phyloP scores from a whole-genome alignment of 2,888 invertebrate species.

The Apomyelois bistriatella region DNA sequence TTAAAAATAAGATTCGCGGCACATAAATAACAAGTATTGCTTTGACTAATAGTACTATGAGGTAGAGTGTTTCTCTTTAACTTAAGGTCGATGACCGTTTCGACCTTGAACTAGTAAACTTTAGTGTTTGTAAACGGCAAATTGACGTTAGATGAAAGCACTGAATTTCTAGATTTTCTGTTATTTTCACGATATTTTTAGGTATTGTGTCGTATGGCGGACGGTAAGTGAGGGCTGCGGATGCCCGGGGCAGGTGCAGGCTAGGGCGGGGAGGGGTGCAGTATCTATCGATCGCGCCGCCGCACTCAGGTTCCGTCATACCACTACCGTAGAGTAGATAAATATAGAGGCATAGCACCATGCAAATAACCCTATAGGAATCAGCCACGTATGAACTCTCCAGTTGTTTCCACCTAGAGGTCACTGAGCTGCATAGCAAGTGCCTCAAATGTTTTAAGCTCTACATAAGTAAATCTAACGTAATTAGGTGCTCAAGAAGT shows the following conservation, averaged over 20 bases:
- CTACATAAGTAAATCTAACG: no score
- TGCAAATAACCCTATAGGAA: not conserved
- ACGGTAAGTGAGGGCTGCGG: conserved; percentile 38
- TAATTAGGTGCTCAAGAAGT: no score
- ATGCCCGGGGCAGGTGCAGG: conserved; percentile 51
- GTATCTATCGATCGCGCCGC: conserved; percentile 73
- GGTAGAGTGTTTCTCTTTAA: conserved; percentile 41
- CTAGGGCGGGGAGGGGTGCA: conserved; percentile 49
- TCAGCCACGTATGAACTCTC: not conserved
- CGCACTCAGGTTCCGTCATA: conserved; percentile 57
- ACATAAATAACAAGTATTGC: conserved; percentile 38
- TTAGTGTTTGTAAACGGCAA: conserved; percentile 11
- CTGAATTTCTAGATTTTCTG: conserved; percentile 17
- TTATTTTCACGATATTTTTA: conserved; percentile 34
- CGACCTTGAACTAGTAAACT: conserved; percentile 60
- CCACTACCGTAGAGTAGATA: conserved; percentile 27
- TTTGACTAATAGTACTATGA: conserved; percentile 41
- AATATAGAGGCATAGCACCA: not conserved
- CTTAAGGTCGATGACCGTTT: conserved; percentile 45
- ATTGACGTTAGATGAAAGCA: conserved; percentile 37
- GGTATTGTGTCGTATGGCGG: conserved; percentile 37
- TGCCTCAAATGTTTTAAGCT: no score
- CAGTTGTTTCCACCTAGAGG: not conserved
- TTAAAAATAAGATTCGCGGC: conserved; percentile 61
- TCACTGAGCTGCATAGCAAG: no score